These are phyloP conservation scores for Bucorvus abyssinicus DNA, from an alignment of 2,797 vertebrate species.

Conservation along the genomic window DNA sequence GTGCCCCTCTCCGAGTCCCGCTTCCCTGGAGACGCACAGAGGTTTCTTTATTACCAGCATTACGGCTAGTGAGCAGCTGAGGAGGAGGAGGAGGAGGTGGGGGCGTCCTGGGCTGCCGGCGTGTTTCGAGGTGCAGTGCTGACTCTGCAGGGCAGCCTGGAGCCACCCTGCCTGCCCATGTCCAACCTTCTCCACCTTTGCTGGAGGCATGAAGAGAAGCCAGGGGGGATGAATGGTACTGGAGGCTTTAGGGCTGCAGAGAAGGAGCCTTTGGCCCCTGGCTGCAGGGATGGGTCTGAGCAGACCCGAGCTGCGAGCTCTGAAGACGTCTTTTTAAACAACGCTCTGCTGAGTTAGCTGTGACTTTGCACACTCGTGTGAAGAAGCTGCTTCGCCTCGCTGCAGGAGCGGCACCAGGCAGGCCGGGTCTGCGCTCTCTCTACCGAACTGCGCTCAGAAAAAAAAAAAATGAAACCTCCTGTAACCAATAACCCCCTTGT, in stretches of 20 bases:
- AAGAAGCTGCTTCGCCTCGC: background rate
- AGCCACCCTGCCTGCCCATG: background rate
- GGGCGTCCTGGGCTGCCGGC: background rate
- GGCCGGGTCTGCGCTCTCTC: background rate
- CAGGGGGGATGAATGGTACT: rapidly evolving
- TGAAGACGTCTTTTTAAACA: rapidly evolving
- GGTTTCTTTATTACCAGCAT: constrained; percentile 66
- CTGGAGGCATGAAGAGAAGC: rapidly evolving
- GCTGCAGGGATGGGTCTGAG: background rate
- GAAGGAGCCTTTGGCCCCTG: background rate
- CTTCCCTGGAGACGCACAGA: constrained; percentile 76
- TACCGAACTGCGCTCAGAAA: rapidly evolving
- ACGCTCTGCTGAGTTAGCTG: background rate
- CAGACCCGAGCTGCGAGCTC: background rate
- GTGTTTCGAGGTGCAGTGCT: background rate
- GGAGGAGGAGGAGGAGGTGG: background rate
- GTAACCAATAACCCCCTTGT: background rate
- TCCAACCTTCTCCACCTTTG: background rate
- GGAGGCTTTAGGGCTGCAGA: background rate
- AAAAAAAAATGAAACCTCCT: background rate
- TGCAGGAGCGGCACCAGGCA: background rate
- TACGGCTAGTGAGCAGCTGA: background rate
- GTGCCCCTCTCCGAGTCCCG: constrained; percentile 61
- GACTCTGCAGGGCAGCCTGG: background rate
- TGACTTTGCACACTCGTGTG: background rate